Percentiles rank a stretch among this genome's conserved stretches.
Conservation (phyloP, 2,113 vertebrate genomes). For the Piprites chloris region DNA sequence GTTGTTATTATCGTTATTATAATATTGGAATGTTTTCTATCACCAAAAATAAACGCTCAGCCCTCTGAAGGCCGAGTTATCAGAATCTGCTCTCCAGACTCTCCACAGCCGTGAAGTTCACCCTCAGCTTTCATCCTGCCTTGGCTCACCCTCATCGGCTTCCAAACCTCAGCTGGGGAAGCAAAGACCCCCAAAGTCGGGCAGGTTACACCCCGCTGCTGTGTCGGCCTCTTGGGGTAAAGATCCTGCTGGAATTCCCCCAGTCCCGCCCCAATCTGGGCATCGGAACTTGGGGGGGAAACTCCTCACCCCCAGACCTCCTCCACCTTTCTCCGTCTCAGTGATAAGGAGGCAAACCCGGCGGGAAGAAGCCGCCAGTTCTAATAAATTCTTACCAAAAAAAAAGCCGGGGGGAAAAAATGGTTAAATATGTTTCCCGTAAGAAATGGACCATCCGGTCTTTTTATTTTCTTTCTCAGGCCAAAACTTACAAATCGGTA, state of each 20-base stretch:
- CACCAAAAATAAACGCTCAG: not conserved
- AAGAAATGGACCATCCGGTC: not conserved
- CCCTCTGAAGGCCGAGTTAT: not conserved
- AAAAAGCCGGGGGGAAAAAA: not conserved
- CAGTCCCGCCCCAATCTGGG: not conserved
- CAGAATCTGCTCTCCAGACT: not conserved
- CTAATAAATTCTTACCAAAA: not conserved
- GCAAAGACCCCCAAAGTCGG: rapidly evolving
- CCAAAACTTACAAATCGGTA: not conserved
- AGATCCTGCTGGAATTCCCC: not conserved
- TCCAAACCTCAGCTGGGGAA: not conserved
- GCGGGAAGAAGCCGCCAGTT: not conserved
- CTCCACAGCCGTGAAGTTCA: constrained; percentile 29
- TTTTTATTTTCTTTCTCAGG: not conserved
- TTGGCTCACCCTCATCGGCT: not conserved
- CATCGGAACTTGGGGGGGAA: not conserved
- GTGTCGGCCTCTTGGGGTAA: not conserved
- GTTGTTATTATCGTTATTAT: not conserved
- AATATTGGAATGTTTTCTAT: not conserved
- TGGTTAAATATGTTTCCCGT: not conserved
- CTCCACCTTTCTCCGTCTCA: not conserved
- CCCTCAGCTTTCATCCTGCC: constrained; percentile 11
- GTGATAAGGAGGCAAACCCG: not conserved
- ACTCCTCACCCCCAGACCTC: not conserved
- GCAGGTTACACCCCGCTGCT: not conserved